Percentiles rank a stretch among this genome's conserved stretches.
Evolutionary conservation across 2,888 invertebrate genomes (phyloP).

Genomic region (Gymnocheta viridis): DNA sequence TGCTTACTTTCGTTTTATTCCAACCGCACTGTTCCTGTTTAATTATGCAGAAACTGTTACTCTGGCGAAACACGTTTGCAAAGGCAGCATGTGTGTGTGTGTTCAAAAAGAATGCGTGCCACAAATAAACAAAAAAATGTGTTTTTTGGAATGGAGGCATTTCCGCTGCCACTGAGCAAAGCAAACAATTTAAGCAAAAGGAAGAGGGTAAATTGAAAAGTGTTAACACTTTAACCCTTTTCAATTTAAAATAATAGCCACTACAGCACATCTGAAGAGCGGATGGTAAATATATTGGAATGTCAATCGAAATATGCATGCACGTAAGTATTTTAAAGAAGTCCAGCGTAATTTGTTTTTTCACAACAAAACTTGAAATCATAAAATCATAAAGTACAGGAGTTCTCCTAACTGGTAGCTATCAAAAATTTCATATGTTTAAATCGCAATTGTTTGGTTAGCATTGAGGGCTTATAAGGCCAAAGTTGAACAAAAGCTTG

Average conservation of each 20-base stretch:
- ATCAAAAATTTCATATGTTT: constrained; percentile 30
- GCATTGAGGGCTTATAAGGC: neutral
- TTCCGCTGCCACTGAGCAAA: constrained; percentile 36
- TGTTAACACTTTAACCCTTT: constrained; percentile 68
- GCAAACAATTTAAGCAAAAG: constrained; percentile 31
- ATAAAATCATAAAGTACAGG: neutral
- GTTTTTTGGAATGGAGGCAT: constrained; percentile 48
- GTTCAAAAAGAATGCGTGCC: constrained; percentile 42
- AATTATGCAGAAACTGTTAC: constrained; percentile 10
- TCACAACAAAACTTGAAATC: neutral
- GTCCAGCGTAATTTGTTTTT: neutral
- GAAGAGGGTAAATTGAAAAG: constrained; percentile 50
- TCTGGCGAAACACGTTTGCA: constrained; percentile 5
- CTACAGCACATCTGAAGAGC: constrained; percentile 16
- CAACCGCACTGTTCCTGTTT: neutral
- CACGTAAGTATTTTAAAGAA: neutral
- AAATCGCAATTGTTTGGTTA: constrained; percentile 22
- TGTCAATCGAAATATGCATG: neutral
- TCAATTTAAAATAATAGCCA: constrained; percentile 65
- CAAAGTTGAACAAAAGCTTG: constrained; percentile 31
- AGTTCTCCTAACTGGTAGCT: neutral
- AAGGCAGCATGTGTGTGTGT: neutral
- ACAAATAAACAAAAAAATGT: constrained; percentile 38
- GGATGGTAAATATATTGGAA: neutral
- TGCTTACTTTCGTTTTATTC: neutral